Evolutionary conservation across 2,113 vertebrate species (phyloP).

Genomic region (Addax nasomaculatus): DNA sequence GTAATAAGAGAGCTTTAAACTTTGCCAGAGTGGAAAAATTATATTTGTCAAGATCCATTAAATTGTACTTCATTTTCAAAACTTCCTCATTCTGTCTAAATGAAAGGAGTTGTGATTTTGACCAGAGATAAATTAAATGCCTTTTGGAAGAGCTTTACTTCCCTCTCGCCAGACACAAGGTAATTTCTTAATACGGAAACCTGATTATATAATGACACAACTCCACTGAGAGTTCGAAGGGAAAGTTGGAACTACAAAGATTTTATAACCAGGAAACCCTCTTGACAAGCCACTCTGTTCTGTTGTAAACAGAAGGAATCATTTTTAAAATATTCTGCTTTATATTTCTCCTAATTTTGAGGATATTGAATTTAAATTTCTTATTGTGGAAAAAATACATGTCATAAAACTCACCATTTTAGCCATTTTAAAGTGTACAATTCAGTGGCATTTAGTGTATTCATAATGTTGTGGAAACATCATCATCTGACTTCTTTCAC

Average conservation of each 20-base stretch:
- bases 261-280: not conserved
- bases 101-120: not conserved
- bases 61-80: slow-evolving; percentile 5
- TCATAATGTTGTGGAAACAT: not conserved
- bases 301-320: not conserved
- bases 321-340: not conserved
- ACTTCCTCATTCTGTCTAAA: not conserved
- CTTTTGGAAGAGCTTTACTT: slow-evolving; percentile 13
- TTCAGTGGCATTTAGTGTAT: not conserved
- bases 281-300: not conserved
- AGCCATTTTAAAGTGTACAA: not conserved
- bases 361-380: not conserved
- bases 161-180: not conserved
- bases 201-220: not conserved
- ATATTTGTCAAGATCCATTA: not conserved
- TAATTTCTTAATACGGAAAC: slow-evolving; percentile 28
- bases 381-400: not conserved
- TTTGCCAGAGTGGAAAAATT: not conserved
- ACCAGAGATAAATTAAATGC: not conserved
- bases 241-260: not conserved
- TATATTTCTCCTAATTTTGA: not conserved
- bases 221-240: not conserved
- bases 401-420: not conserved
- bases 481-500: not conserved
- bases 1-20: slow-evolving; percentile 20